Percentiles rank a stretch among this genome's conserved stretches.
Evolutionary conservation across 2,113 vertebrate species (phyloP).

Genomic region (Tor tambroides): DNA sequence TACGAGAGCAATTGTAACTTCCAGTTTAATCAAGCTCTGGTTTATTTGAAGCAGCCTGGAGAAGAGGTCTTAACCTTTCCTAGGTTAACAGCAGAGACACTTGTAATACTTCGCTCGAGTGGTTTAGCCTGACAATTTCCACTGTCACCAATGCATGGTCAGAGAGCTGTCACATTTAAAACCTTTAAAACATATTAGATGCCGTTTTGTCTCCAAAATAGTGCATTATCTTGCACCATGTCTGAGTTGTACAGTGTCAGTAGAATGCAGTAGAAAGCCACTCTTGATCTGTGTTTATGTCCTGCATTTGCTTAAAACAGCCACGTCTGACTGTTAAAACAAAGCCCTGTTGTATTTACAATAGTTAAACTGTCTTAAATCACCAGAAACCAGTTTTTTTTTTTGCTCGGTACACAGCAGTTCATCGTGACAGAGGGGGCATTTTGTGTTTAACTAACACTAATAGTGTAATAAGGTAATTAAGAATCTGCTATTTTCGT

Average conservation of each 20-base stretch:
- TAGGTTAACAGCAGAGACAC: slow-evolving; percentile 17
- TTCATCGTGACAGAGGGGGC: neutral
- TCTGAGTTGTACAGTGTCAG: neutral
- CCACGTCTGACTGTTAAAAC: neutral
- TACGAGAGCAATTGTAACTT: slow-evolving; percentile 19
- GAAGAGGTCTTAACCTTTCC: slow-evolving; percentile 34
- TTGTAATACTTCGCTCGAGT: slow-evolving; percentile 26
- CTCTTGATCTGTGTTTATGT: neutral
- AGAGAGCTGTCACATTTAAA: neutral
- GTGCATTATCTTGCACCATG: neutral
- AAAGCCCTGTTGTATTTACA: neutral
- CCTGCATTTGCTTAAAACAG: neutral
- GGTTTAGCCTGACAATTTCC: neutral
- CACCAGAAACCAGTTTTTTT: neutral
- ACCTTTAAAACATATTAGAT: neutral
- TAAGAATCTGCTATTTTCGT: slow-evolving; percentile 9
- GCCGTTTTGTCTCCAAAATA: neutral
- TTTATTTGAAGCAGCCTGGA: slow-evolving; percentile 45
- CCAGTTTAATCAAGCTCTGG: slow-evolving; percentile 32
- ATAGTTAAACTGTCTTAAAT: neutral
- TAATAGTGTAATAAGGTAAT: slow-evolving; percentile 23
- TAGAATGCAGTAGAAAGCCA: neutral
- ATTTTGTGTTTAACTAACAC: slow-evolving; percentile 18
- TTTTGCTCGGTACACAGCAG: neutral
- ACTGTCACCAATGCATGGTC: neutral